phyloP scores from a whole-genome alignment of 2,113 vertebrate species.

The Cynocephalus volans region DNA sequence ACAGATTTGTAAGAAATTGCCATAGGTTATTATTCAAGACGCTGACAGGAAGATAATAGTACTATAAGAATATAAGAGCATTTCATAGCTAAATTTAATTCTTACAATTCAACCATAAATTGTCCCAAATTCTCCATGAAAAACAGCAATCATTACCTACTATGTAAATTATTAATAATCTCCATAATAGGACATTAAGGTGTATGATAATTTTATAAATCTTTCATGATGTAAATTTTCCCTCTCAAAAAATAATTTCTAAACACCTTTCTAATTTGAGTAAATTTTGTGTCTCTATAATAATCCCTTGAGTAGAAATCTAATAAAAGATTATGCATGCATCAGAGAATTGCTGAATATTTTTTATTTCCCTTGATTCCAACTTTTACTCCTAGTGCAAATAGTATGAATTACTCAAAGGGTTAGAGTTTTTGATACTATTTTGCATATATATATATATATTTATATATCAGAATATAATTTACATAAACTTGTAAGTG shows the following conservation, averaged over 20 bases:
- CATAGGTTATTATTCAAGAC: constrained; percentile 66
- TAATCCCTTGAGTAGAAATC: constrained; percentile 76
- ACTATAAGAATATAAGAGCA: constrained; percentile 67
- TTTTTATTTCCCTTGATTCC: constrained; percentile 86
- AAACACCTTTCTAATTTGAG: constrained; percentile 67
- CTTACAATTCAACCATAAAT: constrained; percentile 73
- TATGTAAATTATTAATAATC: constrained; percentile 77
- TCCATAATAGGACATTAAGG: constrained; percentile 75
- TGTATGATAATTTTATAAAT: constrained; percentile 84
- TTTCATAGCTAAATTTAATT: constrained; percentile 66
- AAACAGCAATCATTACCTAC: constrained; percentile 71
- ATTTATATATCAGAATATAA: background rate
- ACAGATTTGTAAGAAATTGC: constrained; percentile 56
- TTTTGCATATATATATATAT: constrained; percentile 45
- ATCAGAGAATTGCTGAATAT: constrained; percentile 80
- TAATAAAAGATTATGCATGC: constrained; percentile 79
- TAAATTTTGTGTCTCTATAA: constrained; percentile 75
- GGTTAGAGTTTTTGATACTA: constrained; percentile 51
- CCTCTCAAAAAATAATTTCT: constrained; percentile 61
- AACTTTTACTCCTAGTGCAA: constrained; percentile 79
- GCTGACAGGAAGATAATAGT: constrained; percentile 59
- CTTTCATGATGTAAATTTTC: constrained; percentile 68
- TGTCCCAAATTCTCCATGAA: constrained; percentile 61
- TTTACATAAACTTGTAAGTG: background rate
- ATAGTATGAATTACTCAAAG: constrained; percentile 42